Conservation (phyloP, 2,113 vertebrate species). For the Mandrillus leucophaeus region DNA sequence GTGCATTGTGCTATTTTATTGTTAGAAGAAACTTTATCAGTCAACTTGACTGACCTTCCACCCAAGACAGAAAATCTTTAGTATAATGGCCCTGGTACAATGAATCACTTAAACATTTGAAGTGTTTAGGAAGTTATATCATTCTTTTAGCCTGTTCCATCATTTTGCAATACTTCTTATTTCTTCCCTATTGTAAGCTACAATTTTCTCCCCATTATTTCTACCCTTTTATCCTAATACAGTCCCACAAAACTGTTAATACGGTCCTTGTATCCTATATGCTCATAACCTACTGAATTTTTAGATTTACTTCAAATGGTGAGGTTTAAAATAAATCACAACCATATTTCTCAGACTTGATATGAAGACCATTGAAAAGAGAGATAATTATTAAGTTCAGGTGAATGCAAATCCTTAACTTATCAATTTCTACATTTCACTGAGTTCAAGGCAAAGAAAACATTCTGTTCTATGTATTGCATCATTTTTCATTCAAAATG, state of each 20-base stretch:
- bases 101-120: neutral
- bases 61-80: neutral
- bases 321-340: neutral
- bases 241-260: neutral
- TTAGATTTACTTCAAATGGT: slow-evolving; percentile 7
- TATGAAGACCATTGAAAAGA: neutral
- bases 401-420: neutral
- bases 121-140: neutral
- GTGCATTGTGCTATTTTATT: neutral
- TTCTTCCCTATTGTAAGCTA: neutral
- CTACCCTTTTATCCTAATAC: neutral
- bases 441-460: neutral
- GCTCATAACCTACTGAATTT: neutral
- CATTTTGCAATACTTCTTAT: neutral
- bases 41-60: neutral
- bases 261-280: neutral
- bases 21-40: neutral
- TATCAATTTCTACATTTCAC: neutral
- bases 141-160: neutral
- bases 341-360: neutral
- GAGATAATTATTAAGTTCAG: neutral
- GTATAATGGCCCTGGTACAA: neutral
- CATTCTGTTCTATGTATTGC: neutral
- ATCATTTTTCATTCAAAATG: neutral
- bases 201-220: neutral